A percentile compares a stretch with the other conserved stretches of the same genome.
phyloP scores from a whole-genome alignment of 2,797 vertebrate species.

The Trichosurus vulpecula region DNA sequence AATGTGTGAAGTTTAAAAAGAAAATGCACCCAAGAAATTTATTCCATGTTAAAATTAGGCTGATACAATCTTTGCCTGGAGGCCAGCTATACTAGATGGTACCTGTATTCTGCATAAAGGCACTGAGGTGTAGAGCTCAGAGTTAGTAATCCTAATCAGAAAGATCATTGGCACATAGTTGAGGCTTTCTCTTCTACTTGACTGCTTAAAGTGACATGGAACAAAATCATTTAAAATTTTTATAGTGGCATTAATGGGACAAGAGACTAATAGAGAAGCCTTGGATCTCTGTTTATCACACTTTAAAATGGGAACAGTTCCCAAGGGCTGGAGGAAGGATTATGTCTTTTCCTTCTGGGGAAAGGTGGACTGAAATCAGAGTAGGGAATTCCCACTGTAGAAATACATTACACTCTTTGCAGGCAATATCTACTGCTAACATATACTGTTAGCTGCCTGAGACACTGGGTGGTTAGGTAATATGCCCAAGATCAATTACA shows the following conservation, averaged over 20 bases:
- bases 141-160: background rate
- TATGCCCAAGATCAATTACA: background rate
- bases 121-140: background rate
- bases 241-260: background rate
- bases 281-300: background rate
- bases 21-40: slow-evolving; percentile 24
- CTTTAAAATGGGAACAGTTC: background rate
- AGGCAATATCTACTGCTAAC: background rate
- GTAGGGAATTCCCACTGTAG: background rate
- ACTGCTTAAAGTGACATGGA: background rate
- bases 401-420: background rate
- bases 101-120: slow-evolving; percentile 32
- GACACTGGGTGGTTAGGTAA: background rate
- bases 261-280: background rate
- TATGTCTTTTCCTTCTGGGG: background rate
- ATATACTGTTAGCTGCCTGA: background rate
- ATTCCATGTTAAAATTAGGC: slow-evolving; percentile 8
- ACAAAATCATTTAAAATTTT: background rate
- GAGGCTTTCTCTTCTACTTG: background rate
- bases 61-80: slow-evolving; percentile 32
- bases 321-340: background rate
- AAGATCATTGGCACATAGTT: slow-evolving; percentile 1
- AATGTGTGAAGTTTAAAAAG: background rate
- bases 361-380: background rate
- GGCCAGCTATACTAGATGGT: background rate